Percentiles rank a stretch among this genome's conserved stretches.
phyloP scores from a whole-genome alignment of 2,113 vertebrate species.

The Gorsachius goisagi region DNA sequence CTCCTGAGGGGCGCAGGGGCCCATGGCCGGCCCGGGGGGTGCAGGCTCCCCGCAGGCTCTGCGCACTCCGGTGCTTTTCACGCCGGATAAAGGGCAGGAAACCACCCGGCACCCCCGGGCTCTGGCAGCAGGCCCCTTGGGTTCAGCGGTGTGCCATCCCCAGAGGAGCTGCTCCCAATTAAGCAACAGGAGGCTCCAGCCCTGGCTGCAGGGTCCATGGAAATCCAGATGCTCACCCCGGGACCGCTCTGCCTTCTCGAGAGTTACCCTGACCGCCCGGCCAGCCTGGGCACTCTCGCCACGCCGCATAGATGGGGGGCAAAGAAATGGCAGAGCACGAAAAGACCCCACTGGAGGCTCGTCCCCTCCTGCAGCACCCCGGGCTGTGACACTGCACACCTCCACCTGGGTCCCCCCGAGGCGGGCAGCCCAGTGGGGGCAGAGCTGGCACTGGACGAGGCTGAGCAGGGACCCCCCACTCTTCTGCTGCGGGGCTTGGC shows the following conservation, averaged over 20 bases:
- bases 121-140: rapidly evolving
- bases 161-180: not conserved
- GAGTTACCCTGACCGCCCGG: not conserved
- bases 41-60: not conserved
- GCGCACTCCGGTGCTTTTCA: not conserved
- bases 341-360: too few relatives aligned
- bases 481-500: not conserved
- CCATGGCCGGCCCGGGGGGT: not conserved
- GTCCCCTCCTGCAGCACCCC: rapidly evolving
- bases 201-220: not conserved
- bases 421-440: too few relatives aligned
- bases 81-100: slow-evolving; percentile 47
- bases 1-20: not conserved
- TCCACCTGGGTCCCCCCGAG: not conserved
- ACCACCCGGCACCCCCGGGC: not conserved
- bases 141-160: rapidly evolving
- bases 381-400: rapidly evolving
- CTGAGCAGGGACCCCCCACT: not conserved
- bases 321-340: not conserved
- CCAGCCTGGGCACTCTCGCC: too few relatives aligned
- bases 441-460: rapidly evolving
- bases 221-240: not conserved
- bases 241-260: rapidly evolving
- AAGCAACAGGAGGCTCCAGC: not conserved
- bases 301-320: rapidly evolving